Conservation (phyloP, 2,113 vertebrate species). For the Centrocercus urophasianus region DNA sequence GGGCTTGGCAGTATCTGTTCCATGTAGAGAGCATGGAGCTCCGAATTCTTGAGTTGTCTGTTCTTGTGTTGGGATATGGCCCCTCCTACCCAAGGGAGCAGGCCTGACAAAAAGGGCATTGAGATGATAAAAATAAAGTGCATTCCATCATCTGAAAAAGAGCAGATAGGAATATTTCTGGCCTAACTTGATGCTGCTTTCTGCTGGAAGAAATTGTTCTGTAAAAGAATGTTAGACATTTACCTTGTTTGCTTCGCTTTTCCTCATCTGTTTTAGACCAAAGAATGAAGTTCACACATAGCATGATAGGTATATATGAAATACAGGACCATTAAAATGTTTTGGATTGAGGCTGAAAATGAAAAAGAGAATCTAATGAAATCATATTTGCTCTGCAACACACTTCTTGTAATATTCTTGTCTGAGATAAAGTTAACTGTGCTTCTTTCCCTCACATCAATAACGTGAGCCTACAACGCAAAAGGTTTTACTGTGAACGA, state of each 20-base stretch:
- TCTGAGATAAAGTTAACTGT: neutral
- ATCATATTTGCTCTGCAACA: neutral
- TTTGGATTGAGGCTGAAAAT: neutral
- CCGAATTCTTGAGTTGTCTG: conserved; percentile 38
- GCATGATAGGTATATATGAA: neutral
- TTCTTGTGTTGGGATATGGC: conserved; percentile 12
- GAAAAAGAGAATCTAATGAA: neutral
- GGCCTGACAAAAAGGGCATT: conserved; percentile 48
- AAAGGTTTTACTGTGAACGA: neutral
- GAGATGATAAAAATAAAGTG: conserved; percentile 41
- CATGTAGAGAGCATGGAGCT: neutral
- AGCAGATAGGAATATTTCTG: conserved; percentile 25
- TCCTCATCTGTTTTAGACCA: neutral
- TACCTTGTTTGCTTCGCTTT: neutral
- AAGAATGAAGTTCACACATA: neutral
- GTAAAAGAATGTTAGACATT: neutral
- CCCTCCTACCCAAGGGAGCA: conserved; percentile 28
- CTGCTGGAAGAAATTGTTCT: neutral
- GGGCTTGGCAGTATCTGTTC: conserved; percentile 18
- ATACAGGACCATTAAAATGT: neutral
- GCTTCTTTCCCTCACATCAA: neutral
- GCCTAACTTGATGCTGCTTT: neutral
- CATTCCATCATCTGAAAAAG: conserved; percentile 3
- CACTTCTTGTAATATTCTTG: neutral
- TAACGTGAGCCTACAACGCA: neutral